Evolutionary conservation across 1,140 invertebrate genomes (phyloP), one percentile per base, ranked within the genome.

Genomic region (Gryon sp.): DNA sequence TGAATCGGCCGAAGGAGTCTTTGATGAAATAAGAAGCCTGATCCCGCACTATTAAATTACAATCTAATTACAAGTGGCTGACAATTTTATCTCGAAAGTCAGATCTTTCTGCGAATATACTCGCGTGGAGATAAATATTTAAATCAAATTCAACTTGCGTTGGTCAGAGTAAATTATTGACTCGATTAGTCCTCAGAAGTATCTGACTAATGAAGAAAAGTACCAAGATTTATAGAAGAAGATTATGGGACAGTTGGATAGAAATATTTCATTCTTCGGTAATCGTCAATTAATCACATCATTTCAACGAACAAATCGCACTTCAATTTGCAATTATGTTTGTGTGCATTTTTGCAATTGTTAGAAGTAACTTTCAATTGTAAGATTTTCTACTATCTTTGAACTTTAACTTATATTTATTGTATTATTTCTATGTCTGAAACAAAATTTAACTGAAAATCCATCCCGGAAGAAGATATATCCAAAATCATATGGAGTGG

Each of bases 21-120:
- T 45, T 16, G 20, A 55, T 46, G 30, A 57, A 68, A 68, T 24
- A 48, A 48, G 40, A 57, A 68, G 41, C 22, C 28, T 32, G 18
- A 57, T 46, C 22, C 41, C 5, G 22, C n/a, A 22, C 43, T 50
- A 68, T 57, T 57, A 57, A 68, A 68, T 59, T 68, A 59, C 63
- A 68, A 57, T 50, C 41, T 57, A 68, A 68, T 68, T 68, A 68
- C 52, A 48, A 57, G 52, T 30, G 52, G 40, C 63, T 68, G 48
- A 68, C 52, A 50, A 57, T 57, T 57, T 68, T 68, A 68, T 68
- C 63, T 48, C 1, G 0, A 11, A 36, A 16, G 4, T 14, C 4
- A 22, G 43, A 68, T 68, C 63, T 68, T 15, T n/a, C 40, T 18
- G 8, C 2, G 11, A 41, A 11, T 14, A 18, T 45, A 19, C 36